Conservation (phyloP, 1,140 invertebrate species). For the Liolophura sinensis region DNA sequence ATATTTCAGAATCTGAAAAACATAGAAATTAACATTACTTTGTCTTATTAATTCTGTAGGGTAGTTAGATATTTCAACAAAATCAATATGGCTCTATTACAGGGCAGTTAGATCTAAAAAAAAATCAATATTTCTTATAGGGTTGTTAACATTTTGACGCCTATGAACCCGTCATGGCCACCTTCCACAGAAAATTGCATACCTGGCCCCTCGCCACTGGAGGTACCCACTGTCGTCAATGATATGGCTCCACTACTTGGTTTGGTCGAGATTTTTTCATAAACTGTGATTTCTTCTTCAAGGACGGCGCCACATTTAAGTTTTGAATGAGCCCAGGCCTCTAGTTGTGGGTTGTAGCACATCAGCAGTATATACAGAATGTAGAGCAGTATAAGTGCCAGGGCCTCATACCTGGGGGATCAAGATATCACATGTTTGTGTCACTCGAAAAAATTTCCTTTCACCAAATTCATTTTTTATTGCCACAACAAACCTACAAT, state of each 20-base stretch:
- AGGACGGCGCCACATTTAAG: constrained; percentile 18
- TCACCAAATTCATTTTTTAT: background rate
- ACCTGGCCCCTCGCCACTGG: background rate
- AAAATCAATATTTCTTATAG: too few relatives aligned
- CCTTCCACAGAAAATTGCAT: background rate
- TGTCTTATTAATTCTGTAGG: too few relatives aligned
- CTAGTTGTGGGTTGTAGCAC: constrained; percentile 50
- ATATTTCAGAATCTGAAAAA: too few relatives aligned
- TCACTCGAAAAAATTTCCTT: background rate
- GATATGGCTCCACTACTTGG: too few relatives aligned
- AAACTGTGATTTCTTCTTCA: constrained; percentile 26
- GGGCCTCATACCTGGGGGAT: constrained; percentile 50
- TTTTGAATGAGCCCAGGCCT: constrained; percentile 36
- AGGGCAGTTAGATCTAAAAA: too few relatives aligned
- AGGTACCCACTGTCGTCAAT: too few relatives aligned
- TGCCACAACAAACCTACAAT: background rate
- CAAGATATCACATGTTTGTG: too few relatives aligned
- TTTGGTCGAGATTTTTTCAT: constrained; percentile 28
- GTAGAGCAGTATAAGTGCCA: constrained; percentile 49
- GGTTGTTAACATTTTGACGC: too few relatives aligned
- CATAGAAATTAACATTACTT: too few relatives aligned
- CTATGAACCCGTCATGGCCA: background rate
- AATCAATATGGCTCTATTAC: too few relatives aligned
- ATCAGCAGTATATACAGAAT: constrained; percentile 53
- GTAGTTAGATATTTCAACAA: too few relatives aligned